A percentile compares a stretch with the other conserved stretches of the same genome.
These are phyloP conservation scores for Plusia festucae DNA, from an alignment of 2,888 invertebrate species.

Conservation along the genomic window DNA sequence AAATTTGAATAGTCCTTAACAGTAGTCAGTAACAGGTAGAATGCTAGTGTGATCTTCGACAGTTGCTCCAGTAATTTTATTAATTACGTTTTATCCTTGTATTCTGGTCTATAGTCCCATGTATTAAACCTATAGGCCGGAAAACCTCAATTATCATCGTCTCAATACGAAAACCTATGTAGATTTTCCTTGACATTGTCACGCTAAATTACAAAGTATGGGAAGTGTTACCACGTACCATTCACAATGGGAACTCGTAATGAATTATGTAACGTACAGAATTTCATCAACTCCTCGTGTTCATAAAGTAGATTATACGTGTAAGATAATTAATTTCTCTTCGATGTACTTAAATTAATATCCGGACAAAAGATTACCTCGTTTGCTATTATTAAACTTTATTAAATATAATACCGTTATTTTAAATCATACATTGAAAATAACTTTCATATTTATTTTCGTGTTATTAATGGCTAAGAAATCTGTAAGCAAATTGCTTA, in stretches of 20 bases:
- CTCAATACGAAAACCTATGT: neutral
- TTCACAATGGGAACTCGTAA: neutral
- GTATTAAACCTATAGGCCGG: neutral
- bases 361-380: conserved; percentile 39
- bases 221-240: neutral
- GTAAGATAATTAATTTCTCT: conserved; percentile 46
- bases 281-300: conserved; percentile 16
- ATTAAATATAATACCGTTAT: conserved; percentile 37
- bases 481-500: too few relatives aligned
- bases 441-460: too few relatives aligned
- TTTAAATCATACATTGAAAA: neutral
- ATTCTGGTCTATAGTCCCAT: too few relatives aligned
- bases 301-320: conserved; percentile 17
- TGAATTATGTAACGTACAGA: neutral
- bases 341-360: conserved; percentile 43
- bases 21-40: too few relatives aligned
- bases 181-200: neutral
- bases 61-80: too few relatives aligned
- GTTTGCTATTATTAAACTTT: conserved; percentile 40
- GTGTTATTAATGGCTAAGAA: too few relatives aligned
- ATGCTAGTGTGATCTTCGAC: too few relatives aligned
- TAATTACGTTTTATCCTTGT: too few relatives aligned
- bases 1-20: too few relatives aligned
- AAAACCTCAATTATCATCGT: neutral
- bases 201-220: neutral